Evolutionary conservation across 2,113 vertebrate species (phyloP).

Genomic region (Syrrhaptes paradoxus): DNA sequence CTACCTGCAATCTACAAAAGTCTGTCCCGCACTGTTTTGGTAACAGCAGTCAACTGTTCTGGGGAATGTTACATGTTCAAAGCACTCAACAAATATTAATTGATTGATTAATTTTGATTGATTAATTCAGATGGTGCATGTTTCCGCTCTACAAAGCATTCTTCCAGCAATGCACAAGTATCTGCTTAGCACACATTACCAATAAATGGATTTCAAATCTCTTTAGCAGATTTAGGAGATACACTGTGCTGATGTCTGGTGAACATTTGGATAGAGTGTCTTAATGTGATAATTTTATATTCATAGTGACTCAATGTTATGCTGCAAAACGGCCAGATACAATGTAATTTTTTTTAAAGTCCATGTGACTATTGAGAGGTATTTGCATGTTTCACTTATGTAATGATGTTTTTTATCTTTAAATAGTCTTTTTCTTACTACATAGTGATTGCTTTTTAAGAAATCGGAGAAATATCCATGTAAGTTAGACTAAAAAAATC

Average conservation of each 20-base stretch:
- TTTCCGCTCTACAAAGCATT: too few species aligned
- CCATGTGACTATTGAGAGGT: not conserved
- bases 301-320: not conserved
- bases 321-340: not conserved
- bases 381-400: not conserved
- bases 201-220: not conserved
- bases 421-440: not conserved
- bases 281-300: not conserved
- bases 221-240: not conserved
- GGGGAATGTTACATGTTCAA: not conserved
- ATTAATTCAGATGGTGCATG: too few species aligned
- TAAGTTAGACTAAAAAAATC: not conserved
- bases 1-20: not conserved
- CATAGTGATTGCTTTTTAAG: not conserved
- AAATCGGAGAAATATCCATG: not conserved
- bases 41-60: not conserved
- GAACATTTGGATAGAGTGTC: not conserved
- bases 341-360: not conserved
- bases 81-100: not conserved
- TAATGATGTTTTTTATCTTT: not conserved
- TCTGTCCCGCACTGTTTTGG: not conserved
- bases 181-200: not conserved
- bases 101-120: too few species aligned
- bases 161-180: not conserved
- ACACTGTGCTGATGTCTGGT: not conserved